Base-by-base conservation (phyloP, 2,888 invertebrate genomes). In the Tortrix viridana region DNA sequence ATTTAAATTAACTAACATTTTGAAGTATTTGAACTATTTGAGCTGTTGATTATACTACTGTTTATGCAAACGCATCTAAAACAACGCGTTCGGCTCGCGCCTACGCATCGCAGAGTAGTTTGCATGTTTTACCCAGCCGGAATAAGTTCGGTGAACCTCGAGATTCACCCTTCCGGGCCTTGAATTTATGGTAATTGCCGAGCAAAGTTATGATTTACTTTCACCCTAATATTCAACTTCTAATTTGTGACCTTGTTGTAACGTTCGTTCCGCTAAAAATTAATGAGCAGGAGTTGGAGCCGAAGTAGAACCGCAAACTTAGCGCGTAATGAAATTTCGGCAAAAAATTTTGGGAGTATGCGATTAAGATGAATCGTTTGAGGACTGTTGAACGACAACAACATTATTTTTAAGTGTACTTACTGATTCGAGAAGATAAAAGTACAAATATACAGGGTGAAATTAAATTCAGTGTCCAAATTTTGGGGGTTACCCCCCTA, bases 231-330 rank as follows among this genome's bases (percentile, higher is more conserved):
- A 53, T 54, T 56, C 52, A 57, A 62, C 50, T 57, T 57, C 62
- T 62, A 62, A 62, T 62, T 62, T 62, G 62, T 57, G 62, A 62
- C 62, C 56, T 62, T 62, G 61, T 52, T 59, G 43, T 52, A 59
- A 37, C 56, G n/a, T 38, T 9, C 43, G 50, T 52, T 14, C 26
- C 20, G 62, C 56, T 55, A 62, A 62, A 62, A 62, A 62, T 57
- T 57, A 62, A 62, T 57, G 62, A 62, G 62, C 16, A 41, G 53
- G 20, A 53, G 41, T 41, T 53, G 2, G 37, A 12, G 4, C 22
- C 18, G 32, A 12, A 49, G 32, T 32, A 12, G 32, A 32, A 32
- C 32, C 32, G 12, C 32, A 12, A 32, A 32, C 32, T 32, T 32
- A 32, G n/a, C n/a, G n/a, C 5, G 16, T 44, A 44, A 44, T 44